Evolutionary conservation across 1,140 invertebrate species (phyloP), one percentile per base, ranked within the genome.

Genomic region (Aphelinus certus): DNA sequence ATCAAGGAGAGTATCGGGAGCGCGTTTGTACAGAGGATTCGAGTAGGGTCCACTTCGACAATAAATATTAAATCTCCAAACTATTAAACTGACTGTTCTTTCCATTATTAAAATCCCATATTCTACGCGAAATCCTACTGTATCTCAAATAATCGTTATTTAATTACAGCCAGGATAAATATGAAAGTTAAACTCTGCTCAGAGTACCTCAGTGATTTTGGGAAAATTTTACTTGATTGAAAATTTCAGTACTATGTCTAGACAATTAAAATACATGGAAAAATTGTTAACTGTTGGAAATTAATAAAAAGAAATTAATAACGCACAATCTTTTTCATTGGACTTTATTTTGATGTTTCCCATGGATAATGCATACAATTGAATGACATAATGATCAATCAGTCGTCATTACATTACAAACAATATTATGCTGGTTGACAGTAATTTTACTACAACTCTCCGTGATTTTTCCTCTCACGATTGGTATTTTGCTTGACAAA

Each of bases 321-420:
- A 26, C 45, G 43, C 68, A 10, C 51, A 46, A 74, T 57, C 70
- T 77, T 78, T 79, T 78, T 77, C 70, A 79, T 46, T 78, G 77
- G 76, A 80, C 74, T 81, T 83, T 83, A 81, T 82, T 83, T 81
- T 76, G 78, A 83, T 80, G 76, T 79, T 80, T 77, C 77, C 80
- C 76, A 83, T 83, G 82, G 83, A 79, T 82, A 82, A 83, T 83
- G 77, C 77, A 81, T 83, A 82, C 79, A 82, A 81, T 83, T 78
- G 75, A 81, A 76, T 79, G 77, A 77, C 79, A 79, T 79, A 78
- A 78, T 80, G 73, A 65, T 81, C 78, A 83, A 77, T 81, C 76
- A 62, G 75, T 70, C 75, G 71, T 71, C 76, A 53, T 80, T 79
- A 79, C 79, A 76, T 77, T 81, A 81, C 75, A 79, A 79, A 79